Percentiles rank a stretch among this genome's conserved stretches.
Evolutionary conservation across 1,140 invertebrate species (phyloP).

Genomic region (Rhynchophorus ferrugineus): DNA sequence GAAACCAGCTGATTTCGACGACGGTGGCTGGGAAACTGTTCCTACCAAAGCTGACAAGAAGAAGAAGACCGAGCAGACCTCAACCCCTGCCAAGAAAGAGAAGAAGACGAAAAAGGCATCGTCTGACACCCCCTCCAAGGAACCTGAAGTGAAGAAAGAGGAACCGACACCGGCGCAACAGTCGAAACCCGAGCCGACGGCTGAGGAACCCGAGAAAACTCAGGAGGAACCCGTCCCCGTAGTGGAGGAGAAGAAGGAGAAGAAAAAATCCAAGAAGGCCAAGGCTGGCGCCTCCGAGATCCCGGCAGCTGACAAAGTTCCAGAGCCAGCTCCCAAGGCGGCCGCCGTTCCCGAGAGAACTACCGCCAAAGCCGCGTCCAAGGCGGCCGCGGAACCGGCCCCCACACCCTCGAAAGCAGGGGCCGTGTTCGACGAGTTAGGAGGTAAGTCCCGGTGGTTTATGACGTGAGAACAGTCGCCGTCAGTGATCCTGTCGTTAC

Average conservation of each 20-base stretch:
- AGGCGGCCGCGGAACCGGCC: conserved; percentile 14
- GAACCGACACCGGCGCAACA: conserved; percentile 39
- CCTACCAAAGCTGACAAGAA: conserved; percentile 60
- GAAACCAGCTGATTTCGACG: conserved; percentile 65
- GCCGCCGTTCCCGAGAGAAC: background rate
- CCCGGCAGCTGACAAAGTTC: conserved; percentile 31
- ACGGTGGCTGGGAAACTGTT: conserved; percentile 66
- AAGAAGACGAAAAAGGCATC: conserved; percentile 43
- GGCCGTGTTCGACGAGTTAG: conserved; percentile 57
- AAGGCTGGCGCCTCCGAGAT: conserved; percentile 28
- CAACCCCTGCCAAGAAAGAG: conserved; percentile 47
- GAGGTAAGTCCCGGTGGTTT: conserved; percentile 51
- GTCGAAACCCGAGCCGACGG: conserved; percentile 29
- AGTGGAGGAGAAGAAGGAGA: conserved; percentile 40
- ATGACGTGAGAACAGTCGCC: too few relatives aligned
- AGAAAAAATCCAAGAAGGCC: conserved; percentile 43
- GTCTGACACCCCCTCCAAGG: conserved; percentile 47
- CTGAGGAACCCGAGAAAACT: conserved; percentile 40
- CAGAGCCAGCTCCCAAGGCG: conserved; percentile 10
- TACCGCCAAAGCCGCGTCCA: background rate
- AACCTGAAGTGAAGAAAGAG: conserved; percentile 41
- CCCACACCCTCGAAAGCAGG: conserved; percentile 19
- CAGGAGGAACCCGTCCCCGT: conserved; percentile 33
- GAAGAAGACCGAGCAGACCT: conserved; percentile 47
- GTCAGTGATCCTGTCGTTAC: too few relatives aligned